These are phyloP conservation scores for Amitus sp. DNA, from an alignment of 2,888 invertebrate genomes.

Conservation along the genomic window DNA sequence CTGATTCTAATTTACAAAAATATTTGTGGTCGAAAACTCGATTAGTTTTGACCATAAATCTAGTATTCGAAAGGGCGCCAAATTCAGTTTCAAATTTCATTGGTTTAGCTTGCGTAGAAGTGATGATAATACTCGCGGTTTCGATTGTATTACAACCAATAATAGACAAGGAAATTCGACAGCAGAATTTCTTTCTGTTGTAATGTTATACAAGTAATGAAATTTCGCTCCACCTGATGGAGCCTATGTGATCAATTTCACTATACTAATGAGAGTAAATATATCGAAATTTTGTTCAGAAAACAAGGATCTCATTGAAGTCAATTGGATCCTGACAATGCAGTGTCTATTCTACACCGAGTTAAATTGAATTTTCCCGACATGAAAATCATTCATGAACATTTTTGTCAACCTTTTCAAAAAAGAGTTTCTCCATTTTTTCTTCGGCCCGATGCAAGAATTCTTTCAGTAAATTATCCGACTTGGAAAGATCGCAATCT, in stretches of 20 bases:
- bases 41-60: too few relatives aligned
- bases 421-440: neutral
- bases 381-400: neutral
- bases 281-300: constrained; percentile 2
- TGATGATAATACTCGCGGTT: neutral
- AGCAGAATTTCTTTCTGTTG: constrained; percentile 11
- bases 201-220: constrained; percentile 11
- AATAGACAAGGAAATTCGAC: constrained; percentile 11
- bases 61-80: too few relatives aligned
- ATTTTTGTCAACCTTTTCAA: neutral
- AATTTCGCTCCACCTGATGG: constrained; percentile 9
- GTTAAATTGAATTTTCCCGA: neutral
- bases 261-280: constrained; percentile 6
- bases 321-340: too few relatives aligned
- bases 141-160: neutral
- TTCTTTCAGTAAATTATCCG: neutral
- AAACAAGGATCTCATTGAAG: neutral
- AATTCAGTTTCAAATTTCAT: too few relatives aligned
- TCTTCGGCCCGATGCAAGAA: neutral
- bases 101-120: too few relatives aligned
- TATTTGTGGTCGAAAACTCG: too few relatives aligned
- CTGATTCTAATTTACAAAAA: too few relatives aligned
- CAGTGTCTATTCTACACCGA: too few relatives aligned
- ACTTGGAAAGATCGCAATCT: constrained; percentile 5
- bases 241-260: constrained; percentile 8